Conservation (phyloP, 2,113 vertebrate genomes). For the Rhinolophus ferrumequinum region DNA sequence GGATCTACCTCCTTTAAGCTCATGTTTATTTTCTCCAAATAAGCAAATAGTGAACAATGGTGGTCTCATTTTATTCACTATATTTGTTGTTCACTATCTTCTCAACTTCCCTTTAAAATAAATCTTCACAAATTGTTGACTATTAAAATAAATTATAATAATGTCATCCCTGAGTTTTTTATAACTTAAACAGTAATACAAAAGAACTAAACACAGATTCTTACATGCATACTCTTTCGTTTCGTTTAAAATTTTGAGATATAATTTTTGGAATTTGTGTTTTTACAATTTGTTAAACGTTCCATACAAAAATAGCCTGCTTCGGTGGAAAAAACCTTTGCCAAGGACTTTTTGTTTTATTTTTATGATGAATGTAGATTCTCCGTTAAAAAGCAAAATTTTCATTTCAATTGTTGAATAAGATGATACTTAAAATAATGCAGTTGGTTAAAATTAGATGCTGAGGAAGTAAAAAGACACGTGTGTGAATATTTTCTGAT, state of each 20-base stretch:
- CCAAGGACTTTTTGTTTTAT: constrained; percentile 69
- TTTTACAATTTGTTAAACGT: constrained; percentile 67
- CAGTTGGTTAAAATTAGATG: constrained; percentile 59
- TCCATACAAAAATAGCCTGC: constrained; percentile 56
- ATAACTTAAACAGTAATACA: background rate
- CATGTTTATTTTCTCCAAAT: background rate
- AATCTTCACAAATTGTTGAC: background rate
- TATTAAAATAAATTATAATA: constrained; percentile 9
- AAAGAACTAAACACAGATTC: background rate
- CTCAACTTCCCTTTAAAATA: background rate
- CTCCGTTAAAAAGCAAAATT: constrained; percentile 66
- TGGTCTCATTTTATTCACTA: background rate
- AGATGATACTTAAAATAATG: constrained; percentile 66
- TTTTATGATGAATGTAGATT: constrained; percentile 64
- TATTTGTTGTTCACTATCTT: background rate
- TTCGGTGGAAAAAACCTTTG: constrained; percentile 53
- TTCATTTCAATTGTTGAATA: constrained; percentile 70
- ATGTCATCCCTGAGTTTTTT: background rate
- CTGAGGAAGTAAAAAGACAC: background rate
- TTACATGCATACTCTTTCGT: background rate
- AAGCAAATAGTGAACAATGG: background rate
- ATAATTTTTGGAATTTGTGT: constrained; percentile 55
- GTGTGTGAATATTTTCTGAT: background rate
- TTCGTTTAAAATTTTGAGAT: constrained; percentile 32
- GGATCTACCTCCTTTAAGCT: background rate